These are phyloP conservation scores for Pygoscelis adeliae DNA, from an alignment of 2,113 vertebrate genomes.

Conservation along the genomic window DNA sequence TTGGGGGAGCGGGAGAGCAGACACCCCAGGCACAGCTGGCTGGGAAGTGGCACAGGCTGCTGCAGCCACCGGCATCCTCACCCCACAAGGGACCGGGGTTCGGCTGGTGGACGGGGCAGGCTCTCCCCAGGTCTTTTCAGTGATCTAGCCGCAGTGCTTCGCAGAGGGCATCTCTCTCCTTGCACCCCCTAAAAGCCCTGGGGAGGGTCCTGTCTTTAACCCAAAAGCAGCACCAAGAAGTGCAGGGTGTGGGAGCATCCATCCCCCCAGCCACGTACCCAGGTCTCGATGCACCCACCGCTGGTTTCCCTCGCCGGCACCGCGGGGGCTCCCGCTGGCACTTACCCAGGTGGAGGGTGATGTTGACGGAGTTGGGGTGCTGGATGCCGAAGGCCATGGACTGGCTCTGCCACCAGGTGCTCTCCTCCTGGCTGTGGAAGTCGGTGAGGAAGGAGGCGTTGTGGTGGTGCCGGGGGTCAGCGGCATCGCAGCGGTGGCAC, in stretches of 20 bases:
- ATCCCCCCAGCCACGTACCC: accelerated
- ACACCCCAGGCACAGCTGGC: accelerated
- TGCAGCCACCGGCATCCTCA: neutral
- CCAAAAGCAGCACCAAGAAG: neutral
- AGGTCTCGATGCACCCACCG: accelerated
- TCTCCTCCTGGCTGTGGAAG: conserved; percentile 90
- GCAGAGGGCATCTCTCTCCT: neutral
- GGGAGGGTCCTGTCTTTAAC: neutral
- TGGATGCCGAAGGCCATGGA: conserved; percentile 92
- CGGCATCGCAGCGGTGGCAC: conserved; percentile 84
- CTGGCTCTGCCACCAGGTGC: conserved; percentile 97
- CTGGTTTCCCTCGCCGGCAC: accelerated
- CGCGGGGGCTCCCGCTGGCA: accelerated
- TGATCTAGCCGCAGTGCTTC: accelerated
- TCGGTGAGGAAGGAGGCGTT: conserved; percentile 86
- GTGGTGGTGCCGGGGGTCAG: conserved; percentile 77
- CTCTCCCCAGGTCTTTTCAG: neutral
- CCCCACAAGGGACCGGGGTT: neutral
- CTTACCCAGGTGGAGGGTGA: conserved; percentile 91
- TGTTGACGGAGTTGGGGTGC: conserved; percentile 87
- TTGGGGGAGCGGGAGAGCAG: neutral
- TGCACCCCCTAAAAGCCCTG: neutral
- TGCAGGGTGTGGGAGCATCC: neutral
- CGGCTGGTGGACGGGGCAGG: accelerated
- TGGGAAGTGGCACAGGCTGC: neutral